Conservation (phyloP, 2,888 invertebrate species). For the Erebia palarica region DNA sequence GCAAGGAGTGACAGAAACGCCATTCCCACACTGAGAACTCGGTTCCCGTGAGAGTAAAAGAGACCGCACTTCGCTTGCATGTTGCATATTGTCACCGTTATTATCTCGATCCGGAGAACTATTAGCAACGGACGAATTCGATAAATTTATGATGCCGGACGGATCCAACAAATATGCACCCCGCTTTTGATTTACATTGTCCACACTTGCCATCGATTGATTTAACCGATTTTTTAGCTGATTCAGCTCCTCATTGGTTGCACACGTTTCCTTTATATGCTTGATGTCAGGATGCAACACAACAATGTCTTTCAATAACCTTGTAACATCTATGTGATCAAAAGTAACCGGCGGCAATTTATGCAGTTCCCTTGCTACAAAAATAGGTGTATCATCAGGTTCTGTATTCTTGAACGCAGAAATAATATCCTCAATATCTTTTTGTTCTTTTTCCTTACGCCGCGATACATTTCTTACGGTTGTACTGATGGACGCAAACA, state of each 20-base stretch:
- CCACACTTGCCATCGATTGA: too few relatives aligned
- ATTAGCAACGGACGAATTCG: background rate
- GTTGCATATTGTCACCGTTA: background rate
- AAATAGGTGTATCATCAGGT: constrained; percentile 12
- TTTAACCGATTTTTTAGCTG: too few relatives aligned
- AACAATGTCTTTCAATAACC: constrained; percentile 14
- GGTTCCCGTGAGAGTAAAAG: background rate
- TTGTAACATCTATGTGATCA: constrained; percentile 18
- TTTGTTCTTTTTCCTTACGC: too few relatives aligned
- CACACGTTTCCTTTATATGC: constrained; percentile 9
- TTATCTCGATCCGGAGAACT: background rate
- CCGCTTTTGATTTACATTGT: too few relatives aligned
- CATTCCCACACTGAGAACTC: background rate
- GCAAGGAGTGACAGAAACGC: background rate
- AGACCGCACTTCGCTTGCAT: background rate
- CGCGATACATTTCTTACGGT: too few relatives aligned
- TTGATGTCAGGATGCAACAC: background rate
- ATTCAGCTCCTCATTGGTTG: background rate
- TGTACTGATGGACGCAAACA: too few relatives aligned
- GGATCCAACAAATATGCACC: too few relatives aligned
- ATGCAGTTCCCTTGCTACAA: constrained; percentile 24
- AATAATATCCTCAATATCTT: background rate
- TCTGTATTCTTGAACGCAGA: background rate
- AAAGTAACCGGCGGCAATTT: constrained; percentile 20
- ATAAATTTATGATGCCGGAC: too few relatives aligned